Percentiles rank a stretch among this genome's conserved stretches.
Conservation (phyloP, 2,888 invertebrate genomes). For the Neria commutata region DNA sequence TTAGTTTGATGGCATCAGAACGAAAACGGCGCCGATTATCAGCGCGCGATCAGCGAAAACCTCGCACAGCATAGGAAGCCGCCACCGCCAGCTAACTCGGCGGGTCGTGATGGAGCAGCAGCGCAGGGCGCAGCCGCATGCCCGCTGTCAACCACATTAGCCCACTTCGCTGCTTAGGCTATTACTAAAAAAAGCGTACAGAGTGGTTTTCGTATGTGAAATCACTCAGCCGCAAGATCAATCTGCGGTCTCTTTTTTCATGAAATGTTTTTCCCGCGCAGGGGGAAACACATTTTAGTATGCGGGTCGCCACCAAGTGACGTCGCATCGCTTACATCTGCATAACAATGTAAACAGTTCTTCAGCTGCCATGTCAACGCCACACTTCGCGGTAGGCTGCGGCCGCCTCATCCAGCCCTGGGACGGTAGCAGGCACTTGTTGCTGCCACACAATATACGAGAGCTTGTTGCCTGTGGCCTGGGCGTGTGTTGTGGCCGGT, state of each 20-base stretch:
- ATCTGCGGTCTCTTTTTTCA: background rate
- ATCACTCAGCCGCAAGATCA: conserved; percentile 28
- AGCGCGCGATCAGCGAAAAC: conserved; percentile 20
- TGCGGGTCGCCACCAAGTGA: conserved; percentile 4
- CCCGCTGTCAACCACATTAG: conserved; percentile 12
- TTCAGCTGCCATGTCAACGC: conserved; percentile 15
- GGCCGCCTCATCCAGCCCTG: conserved; percentile 4
- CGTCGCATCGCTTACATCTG: conserved; percentile 22
- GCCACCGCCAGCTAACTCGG: conserved; percentile 26
- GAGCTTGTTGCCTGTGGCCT: background rate
- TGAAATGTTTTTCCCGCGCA: background rate
- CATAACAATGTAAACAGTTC: conserved; percentile 25
- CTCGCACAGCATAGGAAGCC: conserved; percentile 16
- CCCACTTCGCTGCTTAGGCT: conserved; percentile 4
- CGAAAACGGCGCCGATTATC: conserved; percentile 22
- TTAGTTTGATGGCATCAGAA: conserved; percentile 14
- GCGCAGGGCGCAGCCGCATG: conserved; percentile 16
- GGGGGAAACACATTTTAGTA: background rate
- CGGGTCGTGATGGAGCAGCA: background rate
- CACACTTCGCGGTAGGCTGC: conserved; percentile 22
- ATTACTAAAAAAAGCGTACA: background rate
- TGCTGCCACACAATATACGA: background rate
- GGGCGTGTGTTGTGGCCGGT: background rate
- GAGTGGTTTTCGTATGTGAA: conserved; percentile 3
- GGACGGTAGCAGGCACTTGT: conserved; percentile 7